Percentiles rank a stretch among this genome's conserved stretches.
phyloP scores from a whole-genome alignment of 2,888 invertebrate species.

The Catocala fraxini region DNA sequence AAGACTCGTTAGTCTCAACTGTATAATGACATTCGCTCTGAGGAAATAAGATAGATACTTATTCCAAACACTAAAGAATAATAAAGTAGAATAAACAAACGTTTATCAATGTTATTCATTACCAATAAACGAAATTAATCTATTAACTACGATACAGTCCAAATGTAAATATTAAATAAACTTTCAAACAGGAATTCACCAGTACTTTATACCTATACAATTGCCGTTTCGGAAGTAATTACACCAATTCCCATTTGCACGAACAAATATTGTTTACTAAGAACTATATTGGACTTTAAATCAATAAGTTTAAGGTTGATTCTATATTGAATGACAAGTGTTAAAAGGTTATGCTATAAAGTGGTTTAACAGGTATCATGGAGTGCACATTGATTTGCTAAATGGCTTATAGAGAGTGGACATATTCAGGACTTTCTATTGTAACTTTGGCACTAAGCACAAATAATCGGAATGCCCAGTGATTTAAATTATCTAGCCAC shows the following conservation, averaged over 20 bases:
- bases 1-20: too few relatives aligned
- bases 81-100: too few relatives aligned
- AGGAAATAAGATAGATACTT: too few relatives aligned
- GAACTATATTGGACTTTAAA: conserved; percentile 27
- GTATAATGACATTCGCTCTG: too few relatives aligned
- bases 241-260: conserved; percentile 57
- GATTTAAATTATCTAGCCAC: too few relatives aligned
- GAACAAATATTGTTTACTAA: conserved; percentile 50
- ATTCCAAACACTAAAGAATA: too few relatives aligned
- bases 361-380: conserved; percentile 45
- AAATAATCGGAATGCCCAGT: too few relatives aligned
- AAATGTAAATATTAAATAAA: conserved; percentile 45
- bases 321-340: conserved; percentile 33
- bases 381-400: conserved; percentile 48
- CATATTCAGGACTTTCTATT: conserved; percentile 12
- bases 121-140: neutral
- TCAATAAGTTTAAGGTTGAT: conserved; percentile 13
- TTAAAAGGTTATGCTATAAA: conserved; percentile 54
- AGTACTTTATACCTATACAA: conserved; percentile 49
- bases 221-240: conserved; percentile 61
- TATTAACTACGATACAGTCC: conserved; percentile 1
- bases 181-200: conserved; percentile 30
- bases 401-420: conserved; percentile 33
- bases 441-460: neutral
- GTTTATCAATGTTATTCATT: too few relatives aligned